Percentiles rank a stretch among this genome's conserved stretches.
These are phyloP conservation scores for Plecotus auritus DNA, from an alignment of 2,113 vertebrate genomes.

Conservation along the genomic window DNA sequence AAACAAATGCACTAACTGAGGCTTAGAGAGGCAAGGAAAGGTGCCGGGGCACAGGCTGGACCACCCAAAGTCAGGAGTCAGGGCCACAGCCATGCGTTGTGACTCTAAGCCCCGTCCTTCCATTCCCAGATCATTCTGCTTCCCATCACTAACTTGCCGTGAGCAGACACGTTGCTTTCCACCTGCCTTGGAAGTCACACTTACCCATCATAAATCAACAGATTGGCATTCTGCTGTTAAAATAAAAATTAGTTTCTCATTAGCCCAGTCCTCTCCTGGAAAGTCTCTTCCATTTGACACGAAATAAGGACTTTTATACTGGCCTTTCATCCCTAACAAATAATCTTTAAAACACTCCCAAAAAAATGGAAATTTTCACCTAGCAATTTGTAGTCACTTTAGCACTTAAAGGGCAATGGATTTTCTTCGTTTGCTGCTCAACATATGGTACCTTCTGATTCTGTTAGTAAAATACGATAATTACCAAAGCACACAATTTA, in stretches of 20 bases:
- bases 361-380: constrained; percentile 20
- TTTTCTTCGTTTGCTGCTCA: constrained; percentile 29
- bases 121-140: background rate
- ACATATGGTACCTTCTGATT: constrained; percentile 31
- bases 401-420: constrained; percentile 22
- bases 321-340: background rate
- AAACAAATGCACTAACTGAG: background rate
- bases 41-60: background rate
- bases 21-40: background rate
- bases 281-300: background rate
- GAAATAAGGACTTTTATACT: background rate
- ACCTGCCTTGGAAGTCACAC: background rate
- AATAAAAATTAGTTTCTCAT: constrained; percentile 42
- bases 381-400: constrained; percentile 30
- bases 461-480: constrained; percentile 41
- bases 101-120: background rate
- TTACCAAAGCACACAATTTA: constrained; percentile 39
- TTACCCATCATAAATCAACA: background rate
- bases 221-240: constrained; percentile 28
- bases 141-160: background rate
- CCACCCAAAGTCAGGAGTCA: no score
- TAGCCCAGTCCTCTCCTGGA: background rate
- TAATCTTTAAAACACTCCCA: constrained; percentile 8
- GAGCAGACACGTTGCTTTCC: background rate
- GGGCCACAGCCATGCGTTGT: fast-evolving